Evolutionary conservation across 2,113 vertebrate species (phyloP).

Genomic region (Oreochromis niloticus): DNA sequence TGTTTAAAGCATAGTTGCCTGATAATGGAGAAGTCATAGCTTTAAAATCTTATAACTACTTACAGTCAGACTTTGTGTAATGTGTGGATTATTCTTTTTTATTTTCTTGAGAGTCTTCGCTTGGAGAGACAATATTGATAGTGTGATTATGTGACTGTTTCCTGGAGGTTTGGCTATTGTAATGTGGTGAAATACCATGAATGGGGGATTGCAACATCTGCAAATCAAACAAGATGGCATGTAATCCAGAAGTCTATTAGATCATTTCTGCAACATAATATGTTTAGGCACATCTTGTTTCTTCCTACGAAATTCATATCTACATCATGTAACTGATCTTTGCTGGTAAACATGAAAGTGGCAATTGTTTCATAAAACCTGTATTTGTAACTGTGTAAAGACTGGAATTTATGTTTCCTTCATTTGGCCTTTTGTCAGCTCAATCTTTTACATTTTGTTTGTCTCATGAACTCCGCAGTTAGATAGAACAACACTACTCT

Average conservation of each 20-base stretch:
- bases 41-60: not conserved
- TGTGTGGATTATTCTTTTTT: not conserved
- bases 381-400: not conserved
- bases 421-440: conserved; percentile 10
- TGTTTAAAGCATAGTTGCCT: not conserved
- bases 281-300: not conserved
- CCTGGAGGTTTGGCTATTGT: not conserved
- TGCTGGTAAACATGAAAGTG: not conserved
- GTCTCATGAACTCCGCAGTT: not conserved
- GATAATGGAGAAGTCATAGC: not conserved
- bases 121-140: not conserved
- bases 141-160: not conserved
- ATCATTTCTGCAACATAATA: not conserved
- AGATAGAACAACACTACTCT: not conserved
- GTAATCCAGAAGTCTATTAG: not conserved
- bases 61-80: not conserved
- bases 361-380: not conserved
- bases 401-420: not conserved
- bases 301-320: not conserved
- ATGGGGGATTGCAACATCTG: not conserved
- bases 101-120: not conserved
- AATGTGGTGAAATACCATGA: not conserved
- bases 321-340: not conserved
- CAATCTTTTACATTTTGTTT: not conserved
- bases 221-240: not conserved